phyloP scores from a whole-genome alignment of 2,888 invertebrate genomes.

The Drosophila anomelani region DNA sequence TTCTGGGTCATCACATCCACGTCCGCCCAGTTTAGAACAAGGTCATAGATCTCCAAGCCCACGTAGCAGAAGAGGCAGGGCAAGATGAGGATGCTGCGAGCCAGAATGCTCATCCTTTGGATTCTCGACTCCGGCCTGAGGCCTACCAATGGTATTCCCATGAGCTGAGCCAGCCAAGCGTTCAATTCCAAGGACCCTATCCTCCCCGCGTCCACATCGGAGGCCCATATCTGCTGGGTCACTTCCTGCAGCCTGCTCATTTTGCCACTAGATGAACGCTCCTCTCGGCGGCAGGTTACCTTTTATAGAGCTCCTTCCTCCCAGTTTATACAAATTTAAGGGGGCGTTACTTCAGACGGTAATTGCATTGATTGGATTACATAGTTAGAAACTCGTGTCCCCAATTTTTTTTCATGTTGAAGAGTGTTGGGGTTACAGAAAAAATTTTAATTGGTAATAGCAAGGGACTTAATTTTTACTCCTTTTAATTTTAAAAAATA shows the following conservation, averaged over 20 bases:
- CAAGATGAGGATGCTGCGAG: constrained; percentile 42
- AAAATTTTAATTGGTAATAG: background rate
- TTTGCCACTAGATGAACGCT: constrained; percentile 3
- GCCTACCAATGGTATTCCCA: constrained; percentile 68
- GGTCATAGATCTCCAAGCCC: constrained; percentile 52
- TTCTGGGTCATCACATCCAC: constrained; percentile 64
- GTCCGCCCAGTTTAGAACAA: constrained; percentile 47
- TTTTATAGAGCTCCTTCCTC: constrained; percentile 11
- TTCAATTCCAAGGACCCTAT: constrained; percentile 76
- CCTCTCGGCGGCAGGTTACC: background rate
- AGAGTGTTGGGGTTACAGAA: background rate
- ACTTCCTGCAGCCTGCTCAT: constrained; percentile 47
- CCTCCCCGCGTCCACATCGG: constrained; percentile 61
- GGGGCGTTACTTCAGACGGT: constrained; percentile 1
- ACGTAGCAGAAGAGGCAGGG: constrained; percentile 46
- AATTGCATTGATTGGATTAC: background rate
- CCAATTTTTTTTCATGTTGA: background rate
- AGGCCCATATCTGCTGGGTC: constrained; percentile 51
- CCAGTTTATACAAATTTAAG: background rate
- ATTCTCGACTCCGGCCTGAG: constrained; percentile 54
- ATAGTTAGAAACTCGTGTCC: constrained; percentile 1
- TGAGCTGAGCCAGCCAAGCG: constrained; percentile 67
- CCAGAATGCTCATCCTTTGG: constrained; percentile 27
- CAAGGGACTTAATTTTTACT: background rate
- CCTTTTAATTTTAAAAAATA: background rate